Evolutionary conservation across 2,888 invertebrate genomes (phyloP).

Genomic region (Trichopria drosophilae): DNA sequence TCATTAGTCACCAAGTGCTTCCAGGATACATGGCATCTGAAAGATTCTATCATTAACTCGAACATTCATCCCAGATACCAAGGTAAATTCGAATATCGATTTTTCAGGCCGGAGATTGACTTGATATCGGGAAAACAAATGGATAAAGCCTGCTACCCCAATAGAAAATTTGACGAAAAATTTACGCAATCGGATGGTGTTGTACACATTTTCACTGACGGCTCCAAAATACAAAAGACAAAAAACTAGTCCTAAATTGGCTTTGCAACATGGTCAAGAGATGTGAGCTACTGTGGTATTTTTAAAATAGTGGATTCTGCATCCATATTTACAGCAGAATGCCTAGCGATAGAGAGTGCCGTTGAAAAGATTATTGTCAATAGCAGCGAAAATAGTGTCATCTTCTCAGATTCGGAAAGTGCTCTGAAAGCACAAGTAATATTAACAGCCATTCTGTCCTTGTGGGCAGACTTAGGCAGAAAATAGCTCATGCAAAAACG

Average conservation of each 20-base stretch:
- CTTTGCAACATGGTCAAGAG: conserved; percentile 12
- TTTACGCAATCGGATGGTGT: not conserved
- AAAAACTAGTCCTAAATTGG: not conserved
- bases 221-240: conserved; percentile 5
- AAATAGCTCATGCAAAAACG: too few species aligned
- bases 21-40: too few species aligned
- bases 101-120: too few species aligned
- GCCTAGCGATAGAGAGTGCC: conserved; percentile 22
- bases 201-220: conserved; percentile 18
- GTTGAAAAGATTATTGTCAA: conserved; percentile 8
- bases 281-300: not conserved
- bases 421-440: conserved; percentile 15
- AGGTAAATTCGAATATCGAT: not conserved
- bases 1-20: too few species aligned
- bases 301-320: conserved; percentile 6
- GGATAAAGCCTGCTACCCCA: not conserved
- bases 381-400: not conserved
- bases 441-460: too few species aligned
- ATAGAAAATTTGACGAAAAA: not conserved
- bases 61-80: not conserved
- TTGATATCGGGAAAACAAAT: too few species aligned
- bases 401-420: conserved; percentile 29
- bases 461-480: too few species aligned
- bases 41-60: not conserved
- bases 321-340: conserved; percentile 31